phyloP scores from a whole-genome alignment of 2,797 vertebrate genomes.

The Takifugu ocellatus region DNA sequence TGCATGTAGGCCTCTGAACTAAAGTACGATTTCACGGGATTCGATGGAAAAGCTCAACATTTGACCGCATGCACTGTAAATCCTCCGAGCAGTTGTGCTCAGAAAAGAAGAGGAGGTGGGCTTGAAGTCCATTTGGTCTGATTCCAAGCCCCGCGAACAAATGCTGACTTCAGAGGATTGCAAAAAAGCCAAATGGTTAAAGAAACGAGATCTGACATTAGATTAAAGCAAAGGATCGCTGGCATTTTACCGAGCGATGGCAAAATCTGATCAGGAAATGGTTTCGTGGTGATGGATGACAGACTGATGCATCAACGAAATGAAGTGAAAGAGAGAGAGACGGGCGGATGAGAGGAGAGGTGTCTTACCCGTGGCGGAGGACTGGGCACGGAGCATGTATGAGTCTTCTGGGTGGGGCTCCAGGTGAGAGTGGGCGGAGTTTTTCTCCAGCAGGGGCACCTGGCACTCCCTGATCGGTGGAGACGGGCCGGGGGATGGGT shows the following conservation, averaged over 20 bases:
- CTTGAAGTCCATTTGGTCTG: conserved; percentile 8
- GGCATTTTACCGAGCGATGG: conserved; percentile 24
- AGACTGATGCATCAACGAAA: conserved; percentile 9
- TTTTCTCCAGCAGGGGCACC: conserved; percentile 99
- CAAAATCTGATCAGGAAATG: conserved; percentile 42
- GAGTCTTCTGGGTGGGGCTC: conserved; percentile 95
- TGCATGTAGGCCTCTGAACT: too few species aligned
- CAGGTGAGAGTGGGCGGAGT: conserved; percentile 97
- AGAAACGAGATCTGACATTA: conserved; percentile 32
- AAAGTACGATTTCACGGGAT: too few species aligned
- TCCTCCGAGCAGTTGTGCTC: neutral
- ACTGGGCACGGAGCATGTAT: conserved; percentile 91
- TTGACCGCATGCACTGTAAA: neutral
- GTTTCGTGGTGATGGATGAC: conserved; percentile 44
- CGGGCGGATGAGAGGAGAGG: conserved; percentile 31
- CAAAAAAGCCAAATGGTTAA: conserved; percentile 21
- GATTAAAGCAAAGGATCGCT: conserved; percentile 25
- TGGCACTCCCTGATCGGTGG: conserved; percentile 91
- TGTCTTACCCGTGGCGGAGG: conserved; percentile 90
- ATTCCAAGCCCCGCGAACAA: conserved; percentile 21
- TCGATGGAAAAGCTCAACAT: too few species aligned
- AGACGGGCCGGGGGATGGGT: conserved; percentile 81
- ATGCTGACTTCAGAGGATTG: conserved; percentile 19
- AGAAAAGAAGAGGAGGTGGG: neutral
- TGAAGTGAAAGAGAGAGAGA: conserved; percentile 29